Evolutionary conservation across 2,888 invertebrate genomes (phyloP).

Genomic region (Scelioninae gen. 1): DNA sequence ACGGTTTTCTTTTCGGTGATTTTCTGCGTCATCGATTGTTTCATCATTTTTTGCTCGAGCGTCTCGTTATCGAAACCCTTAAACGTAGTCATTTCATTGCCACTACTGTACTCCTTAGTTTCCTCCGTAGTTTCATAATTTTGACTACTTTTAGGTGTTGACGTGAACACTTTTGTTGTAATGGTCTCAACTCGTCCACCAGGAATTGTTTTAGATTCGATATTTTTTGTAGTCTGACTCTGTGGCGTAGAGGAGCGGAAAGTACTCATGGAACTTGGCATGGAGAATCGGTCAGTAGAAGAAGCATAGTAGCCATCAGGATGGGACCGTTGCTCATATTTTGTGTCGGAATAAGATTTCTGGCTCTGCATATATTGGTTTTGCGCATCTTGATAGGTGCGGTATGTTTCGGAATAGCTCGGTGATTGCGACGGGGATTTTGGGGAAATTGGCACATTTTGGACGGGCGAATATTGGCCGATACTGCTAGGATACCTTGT

Average conservation of each 20-base stretch:
- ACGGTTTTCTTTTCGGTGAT: conserved; percentile 89
- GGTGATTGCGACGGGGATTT: conserved; percentile 70
- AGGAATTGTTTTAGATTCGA: conserved; percentile 86
- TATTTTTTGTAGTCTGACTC: conserved; percentile 75
- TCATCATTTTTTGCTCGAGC: conserved; percentile 88
- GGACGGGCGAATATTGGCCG: conserved; percentile 70
- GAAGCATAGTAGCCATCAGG: conserved; percentile 71
- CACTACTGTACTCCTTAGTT: conserved; percentile 85
- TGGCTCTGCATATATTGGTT: conserved; percentile 72
- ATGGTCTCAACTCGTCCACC: conserved; percentile 86
- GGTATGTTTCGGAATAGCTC: conserved; percentile 15
- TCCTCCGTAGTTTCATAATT: conserved; percentile 86
- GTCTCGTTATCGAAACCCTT: conserved; percentile 84
- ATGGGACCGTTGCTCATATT: conserved; percentile 70
- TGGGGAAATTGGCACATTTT: conserved; percentile 68
- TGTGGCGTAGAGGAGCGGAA: conserved; percentile 75
- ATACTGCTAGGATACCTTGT: conserved; percentile 42
- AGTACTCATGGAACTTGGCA: conserved; percentile 77
- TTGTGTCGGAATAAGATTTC: conserved; percentile 67
- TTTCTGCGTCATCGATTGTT: conserved; percentile 89
- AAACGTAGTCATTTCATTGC: conserved; percentile 84
- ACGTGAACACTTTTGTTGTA: conserved; percentile 86
- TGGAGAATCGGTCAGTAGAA: conserved; percentile 74
- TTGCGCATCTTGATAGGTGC: conserved; percentile 65
- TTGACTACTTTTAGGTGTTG: conserved; percentile 86